Evolutionary conservation across 2,797 vertebrate genomes (phyloP).

Genomic region (Carapus acus): DNA sequence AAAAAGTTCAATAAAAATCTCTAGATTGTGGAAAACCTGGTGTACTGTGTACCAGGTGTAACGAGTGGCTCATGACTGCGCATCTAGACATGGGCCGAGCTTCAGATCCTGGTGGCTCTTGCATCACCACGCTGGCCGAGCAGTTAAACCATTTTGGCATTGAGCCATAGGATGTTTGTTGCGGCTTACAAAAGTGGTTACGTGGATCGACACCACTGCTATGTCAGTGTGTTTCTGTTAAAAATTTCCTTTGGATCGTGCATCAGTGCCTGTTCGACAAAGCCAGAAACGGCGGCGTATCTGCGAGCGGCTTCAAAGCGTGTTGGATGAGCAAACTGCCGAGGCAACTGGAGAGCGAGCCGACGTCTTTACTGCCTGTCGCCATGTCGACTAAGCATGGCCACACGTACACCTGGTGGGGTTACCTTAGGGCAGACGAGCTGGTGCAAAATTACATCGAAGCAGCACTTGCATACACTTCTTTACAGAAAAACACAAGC

Average conservation of each 20-base stretch:
- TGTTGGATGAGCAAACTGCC: constrained; percentile 15
- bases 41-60: constrained; percentile 37
- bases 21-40: constrained; percentile 41
- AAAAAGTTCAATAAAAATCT: constrained; percentile 12
- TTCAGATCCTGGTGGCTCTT: constrained; percentile 23
- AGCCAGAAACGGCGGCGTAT: constrained; percentile 13
- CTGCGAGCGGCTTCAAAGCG: constrained; percentile 1
- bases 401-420: constrained; percentile 15
- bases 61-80: constrained; percentile 10
- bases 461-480: constrained; percentile 38
- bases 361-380: constrained; percentile 22
- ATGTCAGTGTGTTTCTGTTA: background rate
- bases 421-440: constrained; percentile 39
- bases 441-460: constrained; percentile 34
- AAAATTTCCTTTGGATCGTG: background rate
- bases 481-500: constrained; percentile 44
- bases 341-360: constrained; percentile 29
- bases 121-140: constrained; percentile 27
- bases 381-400: constrained; percentile 16
- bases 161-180: no score
- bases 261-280: constrained; percentile 27
- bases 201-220: constrained; percentile 11
- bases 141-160: constrained; percentile 21
- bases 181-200: constrained; percentile 14
- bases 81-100: constrained; percentile 12